Evolutionary conservation across 2,888 invertebrate genomes (phyloP).

Genomic region (Spodoptera picta): DNA sequence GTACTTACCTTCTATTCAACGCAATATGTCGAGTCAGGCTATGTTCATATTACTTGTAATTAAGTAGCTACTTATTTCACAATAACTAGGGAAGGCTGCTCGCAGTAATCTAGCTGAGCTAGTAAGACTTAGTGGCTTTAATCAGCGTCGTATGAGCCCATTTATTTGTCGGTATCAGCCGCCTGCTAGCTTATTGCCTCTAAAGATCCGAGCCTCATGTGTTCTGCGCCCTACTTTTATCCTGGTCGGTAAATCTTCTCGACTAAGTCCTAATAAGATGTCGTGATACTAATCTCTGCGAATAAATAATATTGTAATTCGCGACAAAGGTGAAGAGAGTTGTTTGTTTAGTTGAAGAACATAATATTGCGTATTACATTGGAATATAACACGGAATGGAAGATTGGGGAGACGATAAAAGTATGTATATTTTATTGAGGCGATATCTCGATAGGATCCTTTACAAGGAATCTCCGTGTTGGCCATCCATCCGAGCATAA

Average conservation of each 20-base stretch:
- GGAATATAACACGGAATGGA: slow-evolving; percentile 47
- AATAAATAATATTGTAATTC: slow-evolving; percentile 39
- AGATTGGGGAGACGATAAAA: slow-evolving; percentile 54
- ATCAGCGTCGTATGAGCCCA: slow-evolving; percentile 30
- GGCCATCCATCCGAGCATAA: slow-evolving; percentile 47
- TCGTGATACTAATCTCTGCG: slow-evolving; percentile 35
- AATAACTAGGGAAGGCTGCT: slow-evolving; percentile 6
- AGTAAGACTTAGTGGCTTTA: slow-evolving; percentile 24
- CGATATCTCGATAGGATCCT: slow-evolving; percentile 63
- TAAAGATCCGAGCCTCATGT: slow-evolving; percentile 33
- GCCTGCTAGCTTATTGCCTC: slow-evolving; percentile 44
- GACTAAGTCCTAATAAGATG: slow-evolving; percentile 36
- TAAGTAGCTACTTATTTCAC: neutral
- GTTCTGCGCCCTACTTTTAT: slow-evolving; percentile 35
- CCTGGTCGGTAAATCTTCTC: slow-evolving; percentile 42
- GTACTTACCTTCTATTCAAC: too few relatives aligned
- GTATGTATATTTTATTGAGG: slow-evolving; percentile 72
- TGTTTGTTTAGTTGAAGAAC: slow-evolving; percentile 41
- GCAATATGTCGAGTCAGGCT: too few relatives aligned
- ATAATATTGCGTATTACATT: slow-evolving; percentile 18
- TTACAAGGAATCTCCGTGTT: slow-evolving; percentile 55
- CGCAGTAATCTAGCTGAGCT: slow-evolving; percentile 15
- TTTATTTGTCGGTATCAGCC: slow-evolving; percentile 39
- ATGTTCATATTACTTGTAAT: slow-evolving; percentile 1
- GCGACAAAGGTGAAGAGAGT: slow-evolving; percentile 26